Evolutionary conservation across 2,888 invertebrate genomes (phyloP).

Genomic region (Patella caerulea): DNA sequence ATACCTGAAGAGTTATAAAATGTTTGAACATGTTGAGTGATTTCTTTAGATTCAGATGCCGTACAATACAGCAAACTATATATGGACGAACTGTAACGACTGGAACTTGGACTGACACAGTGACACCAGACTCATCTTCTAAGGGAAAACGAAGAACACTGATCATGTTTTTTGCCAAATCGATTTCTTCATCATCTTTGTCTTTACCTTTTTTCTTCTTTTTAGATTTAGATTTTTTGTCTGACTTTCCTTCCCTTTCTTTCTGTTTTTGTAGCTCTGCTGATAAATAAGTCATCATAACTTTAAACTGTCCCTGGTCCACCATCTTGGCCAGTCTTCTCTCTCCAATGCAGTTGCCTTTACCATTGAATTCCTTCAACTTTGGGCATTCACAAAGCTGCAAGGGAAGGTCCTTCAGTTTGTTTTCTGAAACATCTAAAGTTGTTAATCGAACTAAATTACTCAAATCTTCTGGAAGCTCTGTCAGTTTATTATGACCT

Average conservation of each 20-base stretch:
- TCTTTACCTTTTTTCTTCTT: constrained; percentile 49
- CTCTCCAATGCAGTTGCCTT: constrained; percentile 82
- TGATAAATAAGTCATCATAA: constrained; percentile 83
- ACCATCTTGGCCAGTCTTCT: constrained; percentile 82
- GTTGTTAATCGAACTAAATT: constrained; percentile 78
- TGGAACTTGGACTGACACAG: constrained; percentile 52
- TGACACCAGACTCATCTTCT: constrained; percentile 46
- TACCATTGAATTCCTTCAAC: constrained; percentile 83
- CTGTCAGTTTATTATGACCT: constrained; percentile 78
- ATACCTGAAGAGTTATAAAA: constrained; percentile 81
- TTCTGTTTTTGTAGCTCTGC: constrained; percentile 69
- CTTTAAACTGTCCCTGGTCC: constrained; percentile 79
- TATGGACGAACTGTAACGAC: constrained; percentile 79
- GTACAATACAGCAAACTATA: constrained; percentile 82
- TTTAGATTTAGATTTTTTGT: constrained; percentile 50
- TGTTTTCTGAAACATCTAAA: constrained; percentile 81
- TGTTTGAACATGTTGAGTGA: constrained; percentile 79
- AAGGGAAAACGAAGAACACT: constrained; percentile 68
- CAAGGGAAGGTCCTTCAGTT: constrained; percentile 79
- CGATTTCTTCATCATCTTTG: constrained; percentile 57
- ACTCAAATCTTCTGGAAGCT: constrained; percentile 77
- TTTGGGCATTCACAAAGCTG: constrained; percentile 80
- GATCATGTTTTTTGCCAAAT: constrained; percentile 71
- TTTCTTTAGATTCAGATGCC: constrained; percentile 76
- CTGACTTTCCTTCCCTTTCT: constrained; percentile 42